These are phyloP conservation scores for Podargus strigoides DNA, from an alignment of 2,797 vertebrate species.

Conservation along the genomic window DNA sequence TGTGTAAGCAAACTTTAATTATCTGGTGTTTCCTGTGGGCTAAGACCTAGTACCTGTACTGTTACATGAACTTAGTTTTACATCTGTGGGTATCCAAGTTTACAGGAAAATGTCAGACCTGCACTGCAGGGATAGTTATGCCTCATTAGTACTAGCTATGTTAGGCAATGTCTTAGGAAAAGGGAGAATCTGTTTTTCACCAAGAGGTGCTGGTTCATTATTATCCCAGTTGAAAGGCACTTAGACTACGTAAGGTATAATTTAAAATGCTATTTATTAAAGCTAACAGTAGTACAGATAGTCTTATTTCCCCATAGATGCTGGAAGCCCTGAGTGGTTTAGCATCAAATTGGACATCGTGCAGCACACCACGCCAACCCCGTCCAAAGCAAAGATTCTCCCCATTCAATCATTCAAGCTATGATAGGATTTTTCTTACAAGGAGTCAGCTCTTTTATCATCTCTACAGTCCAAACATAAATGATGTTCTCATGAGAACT, in stretches of 20 bases:
- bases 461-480: not conserved
- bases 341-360: not conserved
- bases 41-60: not conserved
- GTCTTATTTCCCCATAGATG: not conserved
- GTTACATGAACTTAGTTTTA: not conserved
- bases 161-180: not conserved
- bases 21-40: not conserved
- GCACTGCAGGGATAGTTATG: not conserved
- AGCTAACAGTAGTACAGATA: not conserved
- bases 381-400: rapidly evolving
- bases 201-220: not conserved
- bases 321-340: rapidly evolving
- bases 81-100: not conserved
- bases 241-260: not conserved
- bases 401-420: not conserved
- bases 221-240: not conserved
- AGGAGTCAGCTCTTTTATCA: not conserved
- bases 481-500: not conserved
- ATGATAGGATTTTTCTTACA: not conserved
- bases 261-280: not conserved
- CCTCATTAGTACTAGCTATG: not conserved
- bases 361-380: rapidly evolving
- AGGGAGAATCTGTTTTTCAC: not conserved
- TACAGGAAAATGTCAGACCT: not conserved
- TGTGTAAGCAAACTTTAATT: not conserved